Evolutionary conservation across 2,888 invertebrate genomes (phyloP).

Genomic region (Nowickia ferox): DNA sequence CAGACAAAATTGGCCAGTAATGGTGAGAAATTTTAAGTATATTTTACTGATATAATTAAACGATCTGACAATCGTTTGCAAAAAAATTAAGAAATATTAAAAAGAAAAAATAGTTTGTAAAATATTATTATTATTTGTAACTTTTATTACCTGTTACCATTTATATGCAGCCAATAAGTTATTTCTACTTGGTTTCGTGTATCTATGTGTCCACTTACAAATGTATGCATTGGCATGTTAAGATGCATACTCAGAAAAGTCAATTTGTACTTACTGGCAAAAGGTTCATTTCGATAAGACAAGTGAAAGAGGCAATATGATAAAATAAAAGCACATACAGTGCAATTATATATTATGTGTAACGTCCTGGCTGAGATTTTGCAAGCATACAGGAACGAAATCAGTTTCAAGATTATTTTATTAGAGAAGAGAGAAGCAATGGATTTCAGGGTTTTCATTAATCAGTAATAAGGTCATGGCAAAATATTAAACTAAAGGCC

Average conservation of each 20-base stretch:
- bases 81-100: too few relatives aligned
- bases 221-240: constrained; percentile 54
- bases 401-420: neutral
- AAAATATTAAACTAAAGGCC: too few relatives aligned
- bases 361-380: neutral
- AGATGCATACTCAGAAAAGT: constrained; percentile 53
- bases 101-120: too few relatives aligned
- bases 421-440: too few relatives aligned
- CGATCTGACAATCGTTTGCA: too few relatives aligned
- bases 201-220: neutral
- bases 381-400: neutral
- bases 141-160: neutral
- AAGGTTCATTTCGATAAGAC: constrained; percentile 1
- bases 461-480: too few relatives aligned
- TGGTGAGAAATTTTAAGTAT: too few relatives aligned
- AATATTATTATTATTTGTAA: neutral
- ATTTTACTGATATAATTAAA: too few relatives aligned
- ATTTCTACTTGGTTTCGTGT: neutral
- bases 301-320: neutral
- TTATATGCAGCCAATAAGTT: neutral
- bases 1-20: too few relatives aligned
- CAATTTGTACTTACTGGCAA: constrained; percentile 47
- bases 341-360: neutral
- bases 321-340: neutral
- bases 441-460: too few relatives aligned